A percentile compares a stretch with the other conserved stretches of the same genome.
Evolutionary conservation across 2,113 vertebrate genomes (phyloP).

Genomic region (Microtus montanus): DNA sequence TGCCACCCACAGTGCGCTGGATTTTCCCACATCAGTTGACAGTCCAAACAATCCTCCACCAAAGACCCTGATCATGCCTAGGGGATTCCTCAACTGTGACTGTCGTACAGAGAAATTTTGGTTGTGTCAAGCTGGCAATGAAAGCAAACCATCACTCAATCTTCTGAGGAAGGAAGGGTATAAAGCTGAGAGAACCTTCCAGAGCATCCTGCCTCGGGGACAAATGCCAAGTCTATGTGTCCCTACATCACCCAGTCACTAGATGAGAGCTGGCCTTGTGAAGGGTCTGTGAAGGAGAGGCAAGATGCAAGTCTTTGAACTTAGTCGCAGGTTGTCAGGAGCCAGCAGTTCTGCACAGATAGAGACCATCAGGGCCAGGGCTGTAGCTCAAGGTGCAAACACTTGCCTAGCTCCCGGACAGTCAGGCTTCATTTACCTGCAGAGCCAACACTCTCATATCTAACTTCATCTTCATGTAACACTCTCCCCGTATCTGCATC

Average conservation of each 20-base stretch:
- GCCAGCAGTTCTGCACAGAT: neutral
- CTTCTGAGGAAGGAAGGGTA: rapidly evolving
- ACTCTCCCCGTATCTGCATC: too few species aligned
- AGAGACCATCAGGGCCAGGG: neutral
- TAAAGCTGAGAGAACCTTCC: neutral
- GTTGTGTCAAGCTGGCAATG: neutral
- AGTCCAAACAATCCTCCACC: neutral
- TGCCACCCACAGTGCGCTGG: too few species aligned
- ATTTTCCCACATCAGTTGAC: neutral
- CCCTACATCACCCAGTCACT: neutral
- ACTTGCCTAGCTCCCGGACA: neutral
- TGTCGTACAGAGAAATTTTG: neutral
- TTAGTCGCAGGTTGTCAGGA: neutral
- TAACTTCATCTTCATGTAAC: neutral
- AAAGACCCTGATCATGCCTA: neutral
- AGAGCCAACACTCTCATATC: neutral
- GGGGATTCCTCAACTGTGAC: neutral
- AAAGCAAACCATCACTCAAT: neutral
- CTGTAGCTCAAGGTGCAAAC: neutral
- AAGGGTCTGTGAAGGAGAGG: neutral
- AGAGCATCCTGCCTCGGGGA: neutral
- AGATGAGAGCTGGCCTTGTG: neutral
- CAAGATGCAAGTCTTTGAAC: neutral
- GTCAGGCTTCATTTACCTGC: neutral
- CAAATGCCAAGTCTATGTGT: neutral